Base-by-base conservation (phyloP, 2,888 invertebrate genomes). In the Euproctis similis region DNA sequence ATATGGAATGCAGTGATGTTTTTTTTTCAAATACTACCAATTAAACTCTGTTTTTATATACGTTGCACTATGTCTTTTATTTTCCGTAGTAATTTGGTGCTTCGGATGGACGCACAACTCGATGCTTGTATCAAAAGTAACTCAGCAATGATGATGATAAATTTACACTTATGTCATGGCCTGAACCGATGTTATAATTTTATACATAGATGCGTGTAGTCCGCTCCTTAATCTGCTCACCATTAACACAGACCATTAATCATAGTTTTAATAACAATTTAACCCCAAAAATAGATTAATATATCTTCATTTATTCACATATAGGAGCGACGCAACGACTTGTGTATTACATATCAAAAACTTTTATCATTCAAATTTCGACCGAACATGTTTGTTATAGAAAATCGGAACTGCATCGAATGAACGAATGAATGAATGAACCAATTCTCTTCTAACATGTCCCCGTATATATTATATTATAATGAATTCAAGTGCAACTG, bases 181-280 rank as follows among this genome's bases (percentile, higher is more conserved):
- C 54, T 63, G n/a, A 66, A 67, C 73, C 64, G 60, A 54, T 58
- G 62, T 67, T 71, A n/a, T n/a, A 71, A 71, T 71, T 75, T 72
- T 62, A 64, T 73, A 65, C 71, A 56, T 54, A 53, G 67, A 72
- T 71, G 71, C 74, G 67, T 75, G 72, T 61, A 66, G 71, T 59
- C 69, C 66, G 64, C 67, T 74, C 74, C 78, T 76, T 81, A 81
- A 78, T 80, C 80, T 78, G 65, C 56, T 64, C 69, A 70, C 73
- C 77, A 82, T 81, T 80, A 81, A 74, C 70, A 62, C 46, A 45
- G 50, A 64, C 59, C 76, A 84, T 84, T 82, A 80, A 84, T 84
- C 84, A 82, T 80, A 81, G 78, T 82, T 80, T 82, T 82, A 82
- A 82, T 81, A 82, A 82, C 73, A 77, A 80, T 80, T 82, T 82